Base-by-base conservation (phyloP, 2,113 vertebrate species). In the Cryptotis parvus region DNA sequence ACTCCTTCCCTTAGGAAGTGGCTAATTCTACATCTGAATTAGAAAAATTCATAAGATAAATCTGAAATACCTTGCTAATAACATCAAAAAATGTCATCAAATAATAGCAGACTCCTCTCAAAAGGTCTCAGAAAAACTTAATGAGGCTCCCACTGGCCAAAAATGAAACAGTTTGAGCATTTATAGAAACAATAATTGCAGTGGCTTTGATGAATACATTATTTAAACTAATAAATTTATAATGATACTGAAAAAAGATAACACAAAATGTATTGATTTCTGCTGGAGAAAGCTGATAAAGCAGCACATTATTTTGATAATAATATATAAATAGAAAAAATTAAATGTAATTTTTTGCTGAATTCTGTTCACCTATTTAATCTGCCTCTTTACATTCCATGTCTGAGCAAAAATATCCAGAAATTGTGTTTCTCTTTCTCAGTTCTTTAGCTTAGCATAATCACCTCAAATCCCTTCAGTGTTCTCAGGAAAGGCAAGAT, bases 281-380 rank as follows among this genome's bases (percentile, higher is more conserved):
- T 31, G 9, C 0, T 83, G 63, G 31, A 65, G 10, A 35, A 37
- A 69, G 9, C 31, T n/a, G 74, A 84, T 27, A 72, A 93, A 41
- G 3, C 22, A 74, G 65, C 29, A 91, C 2, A 9, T 68, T 63
- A 31, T 93, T 76, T 89, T 84, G 29, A 49, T 88, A 93, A 55
- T 68, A 73, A 65, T 68, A 73, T 4, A 16, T 16, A 65, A 41
- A 29, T 74, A 68, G 12, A 41, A 68, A 74, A 20, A 68, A 39
- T 61, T 52, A 78, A 39, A 5, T 73, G 18, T 49, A 55, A 58
- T 22, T 4, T n/a, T 68, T 43, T 7, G 39, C 83, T 16, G 15
- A 37, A 37, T 37, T 58, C 52, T 20, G 15, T 58, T 58, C 15
- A 58, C 20, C 55, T 58, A 16, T 58, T 58, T 58, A 58, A 18